phyloP scores from a whole-genome alignment of 2,888 invertebrate species.

The Galeruca laticollis region DNA sequence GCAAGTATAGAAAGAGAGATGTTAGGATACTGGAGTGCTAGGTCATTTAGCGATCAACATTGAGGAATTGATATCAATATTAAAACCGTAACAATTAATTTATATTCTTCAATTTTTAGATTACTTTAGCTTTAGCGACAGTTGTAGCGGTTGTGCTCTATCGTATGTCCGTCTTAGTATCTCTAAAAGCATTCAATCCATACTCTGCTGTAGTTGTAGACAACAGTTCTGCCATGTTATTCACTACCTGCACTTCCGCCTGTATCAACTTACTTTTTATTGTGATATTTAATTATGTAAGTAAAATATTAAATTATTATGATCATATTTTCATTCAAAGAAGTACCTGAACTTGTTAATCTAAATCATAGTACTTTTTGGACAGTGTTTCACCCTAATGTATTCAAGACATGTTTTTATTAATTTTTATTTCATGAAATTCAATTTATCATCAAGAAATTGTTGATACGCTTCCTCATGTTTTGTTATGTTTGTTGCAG shows the following conservation, averaged over 20 bases:
- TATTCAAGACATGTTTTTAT: too few species aligned
- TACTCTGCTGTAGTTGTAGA: constrained; percentile 66
- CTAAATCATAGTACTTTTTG: too few species aligned
- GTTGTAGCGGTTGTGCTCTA: constrained; percentile 94
- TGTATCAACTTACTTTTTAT: constrained; percentile 92
- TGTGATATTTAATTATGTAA: constrained; percentile 86
- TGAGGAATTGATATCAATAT: not conserved
- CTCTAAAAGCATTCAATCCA: constrained; percentile 67
- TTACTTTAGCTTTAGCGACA: constrained; percentile 86
- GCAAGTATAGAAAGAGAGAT: too few species aligned
- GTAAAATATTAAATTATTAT: constrained; percentile 42
- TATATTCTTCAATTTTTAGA: constrained; percentile 62
- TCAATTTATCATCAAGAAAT: too few species aligned
- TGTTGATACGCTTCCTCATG: too few species aligned
- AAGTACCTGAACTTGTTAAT: too few species aligned
- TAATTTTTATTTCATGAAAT: too few species aligned
- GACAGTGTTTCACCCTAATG: too few species aligned
- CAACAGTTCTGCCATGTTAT: constrained; percentile 82
- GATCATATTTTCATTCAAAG: not conserved
- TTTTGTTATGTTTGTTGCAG: constrained; percentile 65
- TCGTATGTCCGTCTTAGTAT: constrained; percentile 85
- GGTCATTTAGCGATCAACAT: too few species aligned
- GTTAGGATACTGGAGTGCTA: too few species aligned
- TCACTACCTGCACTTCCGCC: constrained; percentile 92
- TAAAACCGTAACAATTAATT: not conserved